Base-by-base conservation (phyloP, 2,888 invertebrate genomes). In the Netelia melanura region DNA sequence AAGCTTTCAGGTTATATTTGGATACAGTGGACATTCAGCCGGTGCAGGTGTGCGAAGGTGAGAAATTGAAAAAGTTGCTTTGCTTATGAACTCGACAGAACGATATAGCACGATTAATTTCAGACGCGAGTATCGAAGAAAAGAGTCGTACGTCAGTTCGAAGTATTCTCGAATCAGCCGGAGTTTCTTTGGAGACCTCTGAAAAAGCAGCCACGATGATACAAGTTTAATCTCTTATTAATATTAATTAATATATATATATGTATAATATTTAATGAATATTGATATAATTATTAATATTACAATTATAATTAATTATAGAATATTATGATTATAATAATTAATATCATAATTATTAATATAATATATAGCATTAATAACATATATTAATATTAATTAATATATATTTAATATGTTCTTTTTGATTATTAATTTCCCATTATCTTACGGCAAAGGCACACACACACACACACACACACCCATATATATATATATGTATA, bases 1-100 rank as follows among this genome's bases (percentile, higher is more conserved):
- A 83, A 81, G 91, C 90, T 9, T 93, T 93, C 83, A 87, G 89
- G 11, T 86, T 82, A 8, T 93, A 91, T 81, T 87, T 93, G 76
- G 89, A 92, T 52, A 83, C 89, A 6, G 83, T 90, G 11, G 90
- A 91, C 58, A 82, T 68, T 68, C 89, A 77, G 77, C 88, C 87
- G 23, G 74, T 68, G 56, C 83, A 85, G 44, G 30, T 84, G 58
- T 85, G 87, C 78, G 78, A 86, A 62, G 90, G 90, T 91, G 87
- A 86, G 21, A 11, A 9, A 67, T 23, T 2, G 6, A 25, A 30
- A 43, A 68, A 23, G 14, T 67, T 2, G 14, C 6, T 1, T 64
- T 52, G 38, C 72, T 17, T 25, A 23, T 44, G 77, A 44, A 48
- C 1, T 64, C 52, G 44, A 72, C 14, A 43, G n/a, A 74, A 56